phyloP scores from a whole-genome alignment of 2,797 vertebrate genomes.

The Cygnus olor region DNA sequence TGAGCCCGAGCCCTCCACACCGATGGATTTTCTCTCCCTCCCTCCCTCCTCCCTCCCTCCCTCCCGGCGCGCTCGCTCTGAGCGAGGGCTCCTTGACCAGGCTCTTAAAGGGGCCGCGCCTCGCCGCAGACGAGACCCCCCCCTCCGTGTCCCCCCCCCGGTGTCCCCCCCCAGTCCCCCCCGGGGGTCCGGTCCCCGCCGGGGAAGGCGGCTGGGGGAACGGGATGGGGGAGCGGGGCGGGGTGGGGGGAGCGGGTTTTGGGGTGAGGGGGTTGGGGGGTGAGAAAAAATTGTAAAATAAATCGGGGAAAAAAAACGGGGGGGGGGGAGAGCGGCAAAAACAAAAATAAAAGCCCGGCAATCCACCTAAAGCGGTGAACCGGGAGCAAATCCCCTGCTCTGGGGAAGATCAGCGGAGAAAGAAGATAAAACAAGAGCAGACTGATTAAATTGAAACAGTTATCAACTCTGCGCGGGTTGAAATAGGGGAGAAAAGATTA shows the following conservation, averaged over 20 bases:
- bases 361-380: slow-evolving; percentile 28
- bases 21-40: slow-evolving; percentile 80
- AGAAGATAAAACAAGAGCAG: slow-evolving; percentile 60
- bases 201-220: too few relatives aligned
- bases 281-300: too few relatives aligned
- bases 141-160: background rate
- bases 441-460: slow-evolving; percentile 56
- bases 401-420: slow-evolving; percentile 57
- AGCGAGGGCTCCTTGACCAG: slow-evolving; percentile 88
- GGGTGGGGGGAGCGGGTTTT: too few relatives aligned
- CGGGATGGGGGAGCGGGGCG: background rate
- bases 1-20: slow-evolving; percentile 93
- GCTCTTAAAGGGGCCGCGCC: slow-evolving; percentile 93
- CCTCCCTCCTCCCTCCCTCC: slow-evolving; percentile 74
- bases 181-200: too few relatives aligned
- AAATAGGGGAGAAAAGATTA: slow-evolving; percentile 29
- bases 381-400: slow-evolving; percentile 59
- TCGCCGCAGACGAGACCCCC: slow-evolving; percentile 30
- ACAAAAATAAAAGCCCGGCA: background rate
- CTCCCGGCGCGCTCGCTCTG: slow-evolving; percentile 78
- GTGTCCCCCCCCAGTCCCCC: too few relatives aligned
- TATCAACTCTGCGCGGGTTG: slow-evolving; percentile 54
- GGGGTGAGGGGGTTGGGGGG: too few relatives aligned
- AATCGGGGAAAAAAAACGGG: background rate
- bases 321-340: background rate